Conservation (phyloP, 2,797 vertebrate genomes). For the Holocentrus rufus region DNA sequence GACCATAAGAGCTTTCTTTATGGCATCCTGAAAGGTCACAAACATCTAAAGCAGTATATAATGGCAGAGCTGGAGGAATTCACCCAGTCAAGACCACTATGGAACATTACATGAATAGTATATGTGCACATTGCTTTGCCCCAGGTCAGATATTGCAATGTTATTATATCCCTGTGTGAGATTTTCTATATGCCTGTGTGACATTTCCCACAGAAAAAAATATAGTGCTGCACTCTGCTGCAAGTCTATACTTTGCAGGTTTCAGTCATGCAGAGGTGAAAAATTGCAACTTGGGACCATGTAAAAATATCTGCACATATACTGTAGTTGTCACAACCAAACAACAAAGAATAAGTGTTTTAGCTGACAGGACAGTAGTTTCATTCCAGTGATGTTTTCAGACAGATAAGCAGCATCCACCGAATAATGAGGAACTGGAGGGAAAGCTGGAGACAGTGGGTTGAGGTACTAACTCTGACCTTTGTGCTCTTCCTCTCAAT, state of each 20-base stretch:
- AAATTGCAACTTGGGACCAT: neutral
- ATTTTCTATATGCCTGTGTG: neutral
- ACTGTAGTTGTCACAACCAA: constrained; percentile 11
- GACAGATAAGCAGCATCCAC: constrained; percentile 15
- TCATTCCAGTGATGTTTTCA: constrained; percentile 46
- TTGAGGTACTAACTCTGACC: constrained; percentile 65
- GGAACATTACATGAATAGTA: neutral
- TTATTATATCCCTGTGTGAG: neutral
- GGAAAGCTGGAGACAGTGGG: constrained; percentile 39
- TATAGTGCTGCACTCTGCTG: neutral
- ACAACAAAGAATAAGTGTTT: neutral
- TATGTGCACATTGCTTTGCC: constrained; percentile 12
- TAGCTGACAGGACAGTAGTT: constrained; percentile 21
- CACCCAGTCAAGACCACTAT: constrained; percentile 30
- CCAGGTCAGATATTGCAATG: neutral
- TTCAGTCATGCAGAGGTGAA: neutral
- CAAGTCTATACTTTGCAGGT: neutral
- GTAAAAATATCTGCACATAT: neutral
- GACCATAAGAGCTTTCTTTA: constrained; percentile 46
- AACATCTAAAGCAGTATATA: neutral
- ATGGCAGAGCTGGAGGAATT: constrained; percentile 14
- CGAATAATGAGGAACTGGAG: constrained; percentile 43
- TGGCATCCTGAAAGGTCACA: constrained; percentile 30
- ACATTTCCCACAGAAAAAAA: neutral
- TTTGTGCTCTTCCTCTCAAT: constrained; percentile 51